These are phyloP conservation scores for Watsonalla cultraria DNA, from an alignment of 2,888 invertebrate genomes.

Conservation along the genomic window DNA sequence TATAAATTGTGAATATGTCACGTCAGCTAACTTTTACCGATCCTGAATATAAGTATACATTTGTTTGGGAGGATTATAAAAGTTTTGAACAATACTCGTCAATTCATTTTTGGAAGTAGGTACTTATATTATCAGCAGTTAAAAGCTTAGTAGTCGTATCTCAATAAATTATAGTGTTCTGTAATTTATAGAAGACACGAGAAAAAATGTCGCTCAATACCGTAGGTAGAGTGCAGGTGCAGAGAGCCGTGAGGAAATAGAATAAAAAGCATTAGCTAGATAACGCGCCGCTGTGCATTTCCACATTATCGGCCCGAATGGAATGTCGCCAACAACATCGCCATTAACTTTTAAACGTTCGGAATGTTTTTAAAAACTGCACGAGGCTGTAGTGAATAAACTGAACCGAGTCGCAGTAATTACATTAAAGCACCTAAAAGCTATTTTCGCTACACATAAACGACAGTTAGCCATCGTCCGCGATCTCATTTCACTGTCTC, in stretches of 20 bases:
- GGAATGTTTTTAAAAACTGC: slow-evolving; percentile 18
- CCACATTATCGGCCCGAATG: slow-evolving; percentile 33
- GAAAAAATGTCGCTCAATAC: not conserved
- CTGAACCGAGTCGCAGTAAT: not conserved
- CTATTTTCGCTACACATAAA: not conserved
- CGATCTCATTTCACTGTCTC: not conserved
- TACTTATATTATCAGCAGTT: no score
- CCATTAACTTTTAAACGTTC: slow-evolving; percentile 36
- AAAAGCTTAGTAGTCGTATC: no score
- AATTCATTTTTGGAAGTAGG: no score
- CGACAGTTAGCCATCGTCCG: not conserved
- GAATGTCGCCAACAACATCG: slow-evolving; percentile 34
- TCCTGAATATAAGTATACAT: no score
- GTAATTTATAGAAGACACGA: not conserved
- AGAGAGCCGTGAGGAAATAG: slow-evolving; percentile 20
- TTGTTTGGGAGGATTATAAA: no score
- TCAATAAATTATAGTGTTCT: no score
- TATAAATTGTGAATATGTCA: no score
- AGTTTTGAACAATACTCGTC: no score
- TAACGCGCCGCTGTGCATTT: slow-evolving; percentile 31
- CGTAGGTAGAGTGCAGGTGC: slow-evolving; percentile 22
- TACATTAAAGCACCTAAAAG: not conserved
- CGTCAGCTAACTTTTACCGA: no score
- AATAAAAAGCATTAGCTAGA: slow-evolving; percentile 30
- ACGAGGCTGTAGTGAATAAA: slow-evolving; percentile 9